phyloP scores from a whole-genome alignment of 1,140 invertebrate genomes.

The Zaprionus ghesquierei region DNA sequence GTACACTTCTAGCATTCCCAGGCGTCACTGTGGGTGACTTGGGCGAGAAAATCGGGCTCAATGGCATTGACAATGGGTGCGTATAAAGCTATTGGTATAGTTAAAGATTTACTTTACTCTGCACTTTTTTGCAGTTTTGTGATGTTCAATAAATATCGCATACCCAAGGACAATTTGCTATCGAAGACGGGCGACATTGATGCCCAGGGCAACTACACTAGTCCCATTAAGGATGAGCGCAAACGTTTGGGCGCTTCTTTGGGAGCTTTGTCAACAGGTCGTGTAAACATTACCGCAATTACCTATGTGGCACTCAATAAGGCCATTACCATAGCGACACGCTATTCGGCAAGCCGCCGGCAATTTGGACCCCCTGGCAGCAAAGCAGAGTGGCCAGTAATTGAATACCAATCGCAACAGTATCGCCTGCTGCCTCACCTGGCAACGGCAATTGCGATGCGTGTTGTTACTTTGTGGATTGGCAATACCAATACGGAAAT shows the following conservation, averaged over 20 bases:
- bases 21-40: conserved; percentile 92
- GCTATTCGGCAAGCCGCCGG: conserved; percentile 91
- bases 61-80: conserved; percentile 93
- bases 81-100: background rate
- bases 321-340: conserved; percentile 89
- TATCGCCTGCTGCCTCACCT: conserved; percentile 91
- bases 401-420: conserved; percentile 95
- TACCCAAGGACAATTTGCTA: conserved; percentile 90
- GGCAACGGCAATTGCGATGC: conserved; percentile 88
- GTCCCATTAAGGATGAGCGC: conserved; percentile 88
- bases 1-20: conserved; percentile 87
- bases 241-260: conserved; percentile 92
- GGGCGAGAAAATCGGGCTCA: conserved; percentile 91
- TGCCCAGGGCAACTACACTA: conserved; percentile 90
- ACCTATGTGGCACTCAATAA: conserved; percentile 82
- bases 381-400: conserved; percentile 87
- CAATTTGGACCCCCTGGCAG: conserved; percentile 89
- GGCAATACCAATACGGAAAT: conserved; percentile 84
- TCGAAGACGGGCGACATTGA: conserved; percentile 95
- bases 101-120: background rate
- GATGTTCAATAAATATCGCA: conserved; percentile 92
- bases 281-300: conserved; percentile 86
- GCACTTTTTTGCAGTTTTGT: conserved; percentile 85
- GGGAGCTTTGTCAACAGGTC: conserved; percentile 91
- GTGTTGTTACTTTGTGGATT: conserved; percentile 87